phyloP scores from a whole-genome alignment of 2,113 vertebrate species.

The Pseudolaguvia tuberculata region DNA sequence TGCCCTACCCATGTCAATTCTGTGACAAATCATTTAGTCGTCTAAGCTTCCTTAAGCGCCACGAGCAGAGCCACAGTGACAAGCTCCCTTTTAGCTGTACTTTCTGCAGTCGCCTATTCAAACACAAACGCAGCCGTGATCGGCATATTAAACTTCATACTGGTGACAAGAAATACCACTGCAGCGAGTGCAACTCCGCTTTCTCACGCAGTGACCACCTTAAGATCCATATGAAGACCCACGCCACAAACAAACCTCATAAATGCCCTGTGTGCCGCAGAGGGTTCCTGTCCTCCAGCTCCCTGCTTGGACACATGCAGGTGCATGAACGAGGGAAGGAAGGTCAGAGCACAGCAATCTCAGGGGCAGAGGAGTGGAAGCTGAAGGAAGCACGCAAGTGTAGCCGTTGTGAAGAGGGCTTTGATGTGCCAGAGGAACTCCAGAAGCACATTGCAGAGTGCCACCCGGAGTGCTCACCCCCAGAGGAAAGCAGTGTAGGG shows the following conservation, averaged over 20 bases:
- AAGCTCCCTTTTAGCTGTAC: slow-evolving; percentile 97
- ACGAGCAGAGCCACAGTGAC: slow-evolving; percentile 96
- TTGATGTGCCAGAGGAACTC: slow-evolving; percentile 93
- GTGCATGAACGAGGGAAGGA: slow-evolving; percentile 92
- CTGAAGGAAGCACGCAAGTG: slow-evolving; percentile 96
- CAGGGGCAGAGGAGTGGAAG: slow-evolving; percentile 87
- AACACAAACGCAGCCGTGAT: slow-evolving; percentile 96
- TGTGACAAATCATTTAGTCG: slow-evolving; percentile 98
- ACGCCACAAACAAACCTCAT: slow-evolving; percentile 97
- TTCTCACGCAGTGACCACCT: slow-evolving; percentile 97
- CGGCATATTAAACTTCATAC: slow-evolving; percentile 97
- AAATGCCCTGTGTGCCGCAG: slow-evolving; percentile 96
- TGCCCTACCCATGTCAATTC: slow-evolving; percentile 96
- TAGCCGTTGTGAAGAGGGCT: slow-evolving; percentile 95
- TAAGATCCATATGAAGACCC: slow-evolving; percentile 98
- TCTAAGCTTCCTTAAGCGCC: slow-evolving; percentile 95
- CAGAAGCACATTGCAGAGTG: slow-evolving; percentile 95
- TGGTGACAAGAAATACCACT: slow-evolving; percentile 97
- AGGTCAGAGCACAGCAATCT: slow-evolving; percentile 76
- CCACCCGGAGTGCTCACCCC: slow-evolving; percentile 92
- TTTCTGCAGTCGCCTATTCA: slow-evolving; percentile 94
- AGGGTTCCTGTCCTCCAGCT: slow-evolving; percentile 93
- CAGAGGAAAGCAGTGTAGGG: slow-evolving; percentile 82
- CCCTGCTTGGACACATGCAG: slow-evolving; percentile 97
- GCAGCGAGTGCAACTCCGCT: slow-evolving; percentile 90